Evolutionary conservation across 2,797 vertebrate species (phyloP), one percentile per base, ranked within the genome.

Genomic region (Syngnathus rostellatus): DNA sequence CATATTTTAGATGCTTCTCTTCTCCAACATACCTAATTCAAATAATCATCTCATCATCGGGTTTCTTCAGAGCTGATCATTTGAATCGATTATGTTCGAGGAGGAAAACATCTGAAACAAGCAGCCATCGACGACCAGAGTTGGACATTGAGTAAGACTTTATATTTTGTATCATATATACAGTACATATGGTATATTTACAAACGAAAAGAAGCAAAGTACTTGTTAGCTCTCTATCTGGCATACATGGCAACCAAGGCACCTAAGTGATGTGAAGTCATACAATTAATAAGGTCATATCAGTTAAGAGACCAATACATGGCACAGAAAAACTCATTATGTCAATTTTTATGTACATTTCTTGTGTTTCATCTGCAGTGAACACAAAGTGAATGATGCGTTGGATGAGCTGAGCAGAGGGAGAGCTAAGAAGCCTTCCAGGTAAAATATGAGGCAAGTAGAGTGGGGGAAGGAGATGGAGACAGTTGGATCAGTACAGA

Each of bases 311-410:
- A 45, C n/a, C 40, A 41, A 62, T 40, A 43, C 40, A 8, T 62
- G 40, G 12, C 12, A 25, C 40, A 45, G 19, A 62, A 62, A 45
- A 62, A 62, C n/a, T 21, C 40, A 62, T 40, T 31, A 62, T 43
- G 60, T 41, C 12, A 3, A 14, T 16, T 62, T 62, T n/a, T 41
- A 62, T 43, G 60, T 41, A 23, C 7, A 14, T 16, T 62, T 62
- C 8, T 41, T 62, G 31, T 45, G 40, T 62, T 62, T 43, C 60
- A 62, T 25, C 60, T 62, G n/a, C 60, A 62, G 60, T 62, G 60
- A 62, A 25, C 60, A 45, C 41, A 2, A 40, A 62, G 39, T 43
- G 31, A 31, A 31, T 31, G 21, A 23, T 25, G 39, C 25, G 60
- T 62, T 45, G 60, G 40, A 45, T 43, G 39, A 62, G 12, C n/a